Percentiles rank a stretch among this genome's conserved stretches.
These are phyloP conservation scores for Bombus consobrinus DNA, from an alignment of 1,140 invertebrate genomes.

Conservation along the genomic window DNA sequence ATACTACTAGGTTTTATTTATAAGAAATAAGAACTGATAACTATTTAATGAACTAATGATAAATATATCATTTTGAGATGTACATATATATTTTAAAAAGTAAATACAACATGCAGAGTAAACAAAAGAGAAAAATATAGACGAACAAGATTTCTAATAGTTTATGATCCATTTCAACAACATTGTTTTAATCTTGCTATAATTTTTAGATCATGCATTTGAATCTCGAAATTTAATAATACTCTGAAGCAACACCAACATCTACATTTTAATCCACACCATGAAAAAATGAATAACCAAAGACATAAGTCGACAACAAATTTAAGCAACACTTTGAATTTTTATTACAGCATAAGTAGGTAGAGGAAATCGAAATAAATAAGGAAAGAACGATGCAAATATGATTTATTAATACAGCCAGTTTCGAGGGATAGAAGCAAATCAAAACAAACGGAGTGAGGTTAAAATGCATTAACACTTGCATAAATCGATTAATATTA, in stretches of 20 bases:
- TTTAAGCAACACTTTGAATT: not conserved
- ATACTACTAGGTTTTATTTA: not conserved
- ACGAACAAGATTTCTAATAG: not conserved
- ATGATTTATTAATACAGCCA: slow-evolving; percentile 42
- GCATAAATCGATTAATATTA: slow-evolving; percentile 4
- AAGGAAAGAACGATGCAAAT: slow-evolving; percentile 32
- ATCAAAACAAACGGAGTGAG: slow-evolving; percentile 46
- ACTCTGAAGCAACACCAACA: not conserved
- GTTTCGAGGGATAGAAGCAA: slow-evolving; percentile 7
- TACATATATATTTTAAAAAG: not conserved
- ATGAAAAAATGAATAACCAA: slow-evolving; percentile 13
- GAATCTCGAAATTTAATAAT: not conserved
- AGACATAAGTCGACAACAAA: not conserved
- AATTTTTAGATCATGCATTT: slow-evolving; percentile 12
- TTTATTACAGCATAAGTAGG: slow-evolving; percentile 12
- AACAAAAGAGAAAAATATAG: not conserved
- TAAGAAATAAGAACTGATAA: not conserved
- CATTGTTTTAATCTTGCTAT: not conserved
- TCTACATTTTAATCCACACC: no score
- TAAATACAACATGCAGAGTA: slow-evolving; percentile 21
- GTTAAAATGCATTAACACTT: slow-evolving; percentile 47
- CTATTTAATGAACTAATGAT: not conserved
- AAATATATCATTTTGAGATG: not conserved
- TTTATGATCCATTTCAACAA: not conserved
- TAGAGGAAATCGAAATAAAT: slow-evolving; percentile 36